Conservation (phyloP, 2,113 vertebrate species). For the Calyptomena viridis region DNA sequence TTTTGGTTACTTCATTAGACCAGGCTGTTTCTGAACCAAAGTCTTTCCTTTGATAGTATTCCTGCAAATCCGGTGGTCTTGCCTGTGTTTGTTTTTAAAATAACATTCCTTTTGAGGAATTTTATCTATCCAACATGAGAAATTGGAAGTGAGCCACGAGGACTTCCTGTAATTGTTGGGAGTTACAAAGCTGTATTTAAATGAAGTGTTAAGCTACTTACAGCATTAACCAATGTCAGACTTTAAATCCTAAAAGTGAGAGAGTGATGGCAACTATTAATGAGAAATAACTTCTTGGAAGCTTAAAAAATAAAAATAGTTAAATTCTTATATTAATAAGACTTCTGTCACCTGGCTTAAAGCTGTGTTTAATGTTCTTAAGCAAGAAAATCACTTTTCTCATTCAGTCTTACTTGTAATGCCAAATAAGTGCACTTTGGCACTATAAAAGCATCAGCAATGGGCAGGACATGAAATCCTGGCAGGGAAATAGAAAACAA, state of each 20-base stretch:
- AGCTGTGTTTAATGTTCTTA: background rate
- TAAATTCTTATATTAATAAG: background rate
- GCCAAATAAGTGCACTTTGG: background rate
- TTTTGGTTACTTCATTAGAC: background rate
- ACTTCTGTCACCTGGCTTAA: background rate
- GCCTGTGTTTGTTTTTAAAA: constrained; percentile 12
- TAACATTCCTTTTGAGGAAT: constrained; percentile 32
- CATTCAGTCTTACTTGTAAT: background rate
- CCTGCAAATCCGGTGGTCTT: background rate
- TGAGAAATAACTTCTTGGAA: background rate
- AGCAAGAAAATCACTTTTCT: background rate
- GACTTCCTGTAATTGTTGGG: constrained; percentile 45
- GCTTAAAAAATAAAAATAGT: background rate
- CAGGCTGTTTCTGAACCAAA: background rate
- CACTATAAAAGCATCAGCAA: background rate
- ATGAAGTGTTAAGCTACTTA: constrained; percentile 56
- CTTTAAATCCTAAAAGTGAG: background rate
- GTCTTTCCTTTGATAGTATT: background rate
- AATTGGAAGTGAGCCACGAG: constrained; percentile 27
- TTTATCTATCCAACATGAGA: background rate
- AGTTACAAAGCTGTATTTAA: constrained; percentile 55
- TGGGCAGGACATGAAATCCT: background rate
- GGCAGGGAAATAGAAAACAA: background rate
- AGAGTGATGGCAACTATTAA: background rate
- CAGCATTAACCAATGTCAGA: background rate